Conservation (phyloP, 2,888 invertebrate species). For the Campoplex nolae region DNA sequence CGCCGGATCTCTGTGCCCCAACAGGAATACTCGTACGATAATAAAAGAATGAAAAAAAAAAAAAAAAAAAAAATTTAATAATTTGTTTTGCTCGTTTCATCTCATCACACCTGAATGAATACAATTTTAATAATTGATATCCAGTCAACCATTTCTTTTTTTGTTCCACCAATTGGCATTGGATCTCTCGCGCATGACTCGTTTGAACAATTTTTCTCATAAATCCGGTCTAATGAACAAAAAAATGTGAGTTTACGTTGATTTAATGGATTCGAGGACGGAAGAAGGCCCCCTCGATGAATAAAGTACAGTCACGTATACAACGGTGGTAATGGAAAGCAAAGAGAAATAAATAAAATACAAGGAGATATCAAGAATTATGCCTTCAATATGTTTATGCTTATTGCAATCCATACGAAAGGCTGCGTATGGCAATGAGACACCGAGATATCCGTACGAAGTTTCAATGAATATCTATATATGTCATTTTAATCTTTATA, state of each 20-base stretch:
- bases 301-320: slow-evolving; percentile 2
- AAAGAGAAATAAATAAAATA: slow-evolving; percentile 27
- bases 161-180: background rate
- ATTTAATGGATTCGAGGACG: slow-evolving; percentile 1
- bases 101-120: background rate
- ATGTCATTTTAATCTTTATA: background rate
- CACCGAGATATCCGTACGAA: slow-evolving; percentile 27
- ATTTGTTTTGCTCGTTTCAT: background rate
- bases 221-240: background rate
- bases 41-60: background rate
- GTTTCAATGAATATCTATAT: background rate
- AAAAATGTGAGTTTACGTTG: background rate
- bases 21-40: background rate
- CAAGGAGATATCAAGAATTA: slow-evolving; percentile 48
- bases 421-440: slow-evolving; percentile 38
- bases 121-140: background rate
- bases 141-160: background rate
- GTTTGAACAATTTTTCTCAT: background rate
- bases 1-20: background rate
- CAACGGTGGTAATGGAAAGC: slow-evolving; percentile 21
- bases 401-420: slow-evolving; percentile 55
- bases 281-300: background rate
- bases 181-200: background rate
- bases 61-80: background rate
- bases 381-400: slow-evolving; percentile 63